A percentile compares a stretch with the other conserved stretches of the same genome.
These are phyloP conservation scores for Dryoscopus gambensis DNA, from an alignment of 2,113 vertebrate genomes.

Conservation along the genomic window DNA sequence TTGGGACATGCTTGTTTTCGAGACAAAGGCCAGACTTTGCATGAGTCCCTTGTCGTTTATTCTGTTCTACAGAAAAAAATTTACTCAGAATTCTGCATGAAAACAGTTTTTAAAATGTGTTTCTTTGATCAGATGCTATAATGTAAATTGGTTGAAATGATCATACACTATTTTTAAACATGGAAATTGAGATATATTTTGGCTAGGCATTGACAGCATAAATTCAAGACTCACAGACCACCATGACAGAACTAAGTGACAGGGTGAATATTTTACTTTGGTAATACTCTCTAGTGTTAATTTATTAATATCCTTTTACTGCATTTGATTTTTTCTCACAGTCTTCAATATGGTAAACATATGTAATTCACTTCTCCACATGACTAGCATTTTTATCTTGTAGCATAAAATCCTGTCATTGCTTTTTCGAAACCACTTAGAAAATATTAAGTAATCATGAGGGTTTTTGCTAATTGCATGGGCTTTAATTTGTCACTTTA, in stretches of 20 bases:
- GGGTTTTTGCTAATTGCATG: constrained; percentile 64
- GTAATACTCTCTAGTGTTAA: not conserved
- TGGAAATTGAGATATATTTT: not conserved
- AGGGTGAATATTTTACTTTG: not conserved
- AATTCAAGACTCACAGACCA: not conserved
- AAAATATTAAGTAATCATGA: constrained; percentile 66
- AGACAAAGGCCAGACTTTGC: not conserved
- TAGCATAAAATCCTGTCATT: constrained; percentile 44
- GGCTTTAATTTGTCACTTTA: constrained; percentile 61
- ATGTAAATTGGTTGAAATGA: not conserved
- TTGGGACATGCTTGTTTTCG: not conserved
- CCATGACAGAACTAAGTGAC: not conserved
- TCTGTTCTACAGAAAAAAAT: not conserved
- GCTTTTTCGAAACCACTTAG: constrained; percentile 56
- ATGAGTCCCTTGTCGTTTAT: not conserved
- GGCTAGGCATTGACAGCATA: not conserved
- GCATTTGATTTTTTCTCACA: constrained; percentile 26
- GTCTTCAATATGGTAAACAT: constrained; percentile 64
- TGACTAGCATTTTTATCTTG: constrained; percentile 51
- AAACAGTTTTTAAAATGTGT: not conserved
- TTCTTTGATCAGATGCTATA: not conserved
- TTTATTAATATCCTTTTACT: constrained; percentile 27
- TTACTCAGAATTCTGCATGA: not conserved
- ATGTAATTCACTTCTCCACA: constrained; percentile 53
- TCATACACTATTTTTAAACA: not conserved